Percentiles rank a stretch among this genome's conserved stretches.
phyloP scores from a whole-genome alignment of 2,888 invertebrate species.

The Halictus ligatus region DNA sequence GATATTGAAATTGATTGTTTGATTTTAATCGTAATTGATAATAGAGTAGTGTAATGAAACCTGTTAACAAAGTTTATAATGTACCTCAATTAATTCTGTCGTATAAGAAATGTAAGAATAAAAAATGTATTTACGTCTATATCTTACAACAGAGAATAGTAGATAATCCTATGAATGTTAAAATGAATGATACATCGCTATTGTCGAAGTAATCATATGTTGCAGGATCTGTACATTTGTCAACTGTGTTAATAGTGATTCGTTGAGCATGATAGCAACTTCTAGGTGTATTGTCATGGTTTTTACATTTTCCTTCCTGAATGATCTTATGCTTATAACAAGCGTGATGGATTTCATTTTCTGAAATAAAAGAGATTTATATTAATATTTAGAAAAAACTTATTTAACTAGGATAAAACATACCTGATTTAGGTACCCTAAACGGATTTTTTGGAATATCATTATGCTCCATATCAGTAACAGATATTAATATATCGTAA shows the following conservation, averaged over 20 bases:
- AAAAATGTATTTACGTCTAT: not conserved
- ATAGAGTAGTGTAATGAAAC: not conserved
- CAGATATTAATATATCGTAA: conserved; percentile 85
- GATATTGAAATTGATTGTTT: not conserved
- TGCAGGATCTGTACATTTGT: not conserved
- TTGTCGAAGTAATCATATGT: conserved; percentile 6
- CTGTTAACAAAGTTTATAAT: conserved; percentile 1
- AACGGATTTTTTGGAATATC: conserved; percentile 85
- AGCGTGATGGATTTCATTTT: not conserved
- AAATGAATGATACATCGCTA: conserved; percentile 6
- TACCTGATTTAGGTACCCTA: conserved; percentile 5
- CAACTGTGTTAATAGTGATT: not conserved
- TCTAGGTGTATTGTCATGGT: not conserved
- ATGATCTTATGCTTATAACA: not conserved
- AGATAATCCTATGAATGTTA: not conserved
- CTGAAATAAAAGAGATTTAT: not conserved
- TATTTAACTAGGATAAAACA: not conserved
- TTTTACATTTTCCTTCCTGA: not conserved
- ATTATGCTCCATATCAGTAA: conserved; percentile 83
- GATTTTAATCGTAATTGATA: not conserved
- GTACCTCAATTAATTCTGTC: not conserved
- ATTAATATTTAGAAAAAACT: not conserved
- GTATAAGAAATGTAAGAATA: not conserved
- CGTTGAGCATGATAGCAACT: not conserved
- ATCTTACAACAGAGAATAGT: conserved; percentile 11